phyloP scores from a whole-genome alignment of 2,113 vertebrate genomes.

The Sturnira hondurensis region DNA sequence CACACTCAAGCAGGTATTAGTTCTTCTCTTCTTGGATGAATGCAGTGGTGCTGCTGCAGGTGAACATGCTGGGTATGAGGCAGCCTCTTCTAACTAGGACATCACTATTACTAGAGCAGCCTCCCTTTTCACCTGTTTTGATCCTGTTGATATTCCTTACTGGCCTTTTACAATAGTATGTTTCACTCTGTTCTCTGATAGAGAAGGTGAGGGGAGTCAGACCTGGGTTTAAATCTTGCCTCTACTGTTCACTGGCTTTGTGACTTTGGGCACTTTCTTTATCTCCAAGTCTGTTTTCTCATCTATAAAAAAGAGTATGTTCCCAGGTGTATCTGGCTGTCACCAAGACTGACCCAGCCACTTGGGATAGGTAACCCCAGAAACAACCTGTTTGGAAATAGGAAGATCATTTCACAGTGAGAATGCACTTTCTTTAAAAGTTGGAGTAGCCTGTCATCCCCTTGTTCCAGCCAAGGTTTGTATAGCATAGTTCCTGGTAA shows the following conservation, averaged over 20 bases:
- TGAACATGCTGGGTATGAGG: not conserved
- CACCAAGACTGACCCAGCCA: not conserved
- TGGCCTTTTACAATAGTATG: not conserved
- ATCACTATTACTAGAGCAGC: not conserved
- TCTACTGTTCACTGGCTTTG: too few relatives aligned
- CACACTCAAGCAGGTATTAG: not conserved
- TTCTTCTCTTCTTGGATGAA: constrained; percentile 10
- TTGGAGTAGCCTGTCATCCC: not conserved
- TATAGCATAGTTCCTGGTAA: not conserved
- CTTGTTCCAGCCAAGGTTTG: not conserved
- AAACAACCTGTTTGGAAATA: not conserved
- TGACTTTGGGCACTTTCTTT: too few relatives aligned
- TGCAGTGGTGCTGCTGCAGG: not conserved
- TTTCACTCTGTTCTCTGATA: not conserved
- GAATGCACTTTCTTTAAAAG: not conserved
- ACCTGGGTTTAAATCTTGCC: not conserved
- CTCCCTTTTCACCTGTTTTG: not conserved
- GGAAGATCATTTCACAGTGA: not conserved
- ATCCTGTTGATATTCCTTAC: not conserved
- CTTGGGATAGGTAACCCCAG: not conserved
- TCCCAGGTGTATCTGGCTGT: not conserved
- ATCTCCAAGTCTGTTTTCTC: too few relatives aligned
- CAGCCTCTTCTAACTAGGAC: not conserved
- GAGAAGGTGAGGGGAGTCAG: not conserved
- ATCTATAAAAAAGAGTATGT: not conserved